Percentiles rank a stretch among this genome's conserved stretches.
Evolutionary conservation across 2,113 vertebrate genomes (phyloP).

Genomic region (Melanocharis versteri): DNA sequence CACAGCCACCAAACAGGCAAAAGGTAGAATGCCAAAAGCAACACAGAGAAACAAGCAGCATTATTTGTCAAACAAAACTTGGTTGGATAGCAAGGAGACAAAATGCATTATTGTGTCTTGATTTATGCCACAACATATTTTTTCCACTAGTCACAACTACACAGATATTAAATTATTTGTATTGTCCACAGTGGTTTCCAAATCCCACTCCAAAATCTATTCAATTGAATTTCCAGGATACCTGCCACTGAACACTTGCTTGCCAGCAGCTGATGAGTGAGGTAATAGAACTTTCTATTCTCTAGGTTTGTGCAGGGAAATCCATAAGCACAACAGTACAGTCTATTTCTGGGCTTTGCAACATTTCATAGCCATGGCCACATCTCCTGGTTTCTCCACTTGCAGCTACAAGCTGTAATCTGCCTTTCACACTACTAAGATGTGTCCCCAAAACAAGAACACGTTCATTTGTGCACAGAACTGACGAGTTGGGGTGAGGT

Average conservation of each 20-base stretch:
- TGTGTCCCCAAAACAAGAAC: neutral
- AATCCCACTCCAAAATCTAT: neutral
- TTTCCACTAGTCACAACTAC: neutral
- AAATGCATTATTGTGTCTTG: neutral
- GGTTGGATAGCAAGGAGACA: neutral
- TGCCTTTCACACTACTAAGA: neutral
- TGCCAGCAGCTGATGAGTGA: neutral
- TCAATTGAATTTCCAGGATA: neutral
- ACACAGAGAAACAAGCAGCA: neutral
- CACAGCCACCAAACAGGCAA: neutral
- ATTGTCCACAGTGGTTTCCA: neutral
- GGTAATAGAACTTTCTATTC: neutral
- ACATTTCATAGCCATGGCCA: neutral
- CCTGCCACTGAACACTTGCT: neutral
- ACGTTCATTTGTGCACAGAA: neutral
- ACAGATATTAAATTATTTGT: neutral
- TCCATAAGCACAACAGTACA: neutral
- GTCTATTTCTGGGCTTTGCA: neutral
- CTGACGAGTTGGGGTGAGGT: rapidly evolving
- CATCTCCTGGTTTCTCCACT: neutral
- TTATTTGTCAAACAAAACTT: conserved; percentile 3
- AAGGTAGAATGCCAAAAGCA: neutral
- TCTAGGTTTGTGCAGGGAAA: neutral
- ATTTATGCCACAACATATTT: neutral
- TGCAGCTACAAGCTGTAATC: neutral